Evolutionary conservation across 1,140 invertebrate genomes (phyloP).

Genomic region (Aphelinus atriplicis): DNA sequence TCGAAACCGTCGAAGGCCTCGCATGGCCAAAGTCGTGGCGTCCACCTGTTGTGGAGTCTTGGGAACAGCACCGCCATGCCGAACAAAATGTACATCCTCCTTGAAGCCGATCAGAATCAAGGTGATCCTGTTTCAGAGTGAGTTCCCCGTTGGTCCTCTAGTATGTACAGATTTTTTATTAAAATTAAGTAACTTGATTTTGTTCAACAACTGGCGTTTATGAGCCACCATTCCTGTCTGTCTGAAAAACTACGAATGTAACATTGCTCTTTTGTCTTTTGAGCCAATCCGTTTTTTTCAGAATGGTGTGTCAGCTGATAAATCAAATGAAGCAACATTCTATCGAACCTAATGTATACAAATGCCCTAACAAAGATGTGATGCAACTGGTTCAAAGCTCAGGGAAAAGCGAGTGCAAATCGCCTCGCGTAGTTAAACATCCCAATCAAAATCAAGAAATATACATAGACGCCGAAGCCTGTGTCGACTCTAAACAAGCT

Average conservation of each 20-base stretch:
- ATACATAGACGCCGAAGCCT: background rate
- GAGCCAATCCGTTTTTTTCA: background rate
- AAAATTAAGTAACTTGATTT: too few species aligned
- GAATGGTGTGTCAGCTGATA: constrained; percentile 13
- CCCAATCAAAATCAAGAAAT: too few species aligned
- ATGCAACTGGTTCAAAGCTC: background rate
- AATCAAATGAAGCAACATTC: background rate
- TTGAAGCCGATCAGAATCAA: constrained; percentile 38
- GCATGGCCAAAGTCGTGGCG: constrained; percentile 11
- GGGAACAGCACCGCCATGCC: constrained; percentile 3
- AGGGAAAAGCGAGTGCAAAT: background rate
- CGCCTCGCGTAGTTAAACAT: background rate
- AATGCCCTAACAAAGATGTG: too few species aligned
- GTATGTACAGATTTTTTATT: too few species aligned
- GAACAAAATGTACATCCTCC: constrained; percentile 41
- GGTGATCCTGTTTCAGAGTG: constrained; percentile 46
- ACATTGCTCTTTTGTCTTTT: too few species aligned
- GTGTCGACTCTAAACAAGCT: constrained; percentile 4
- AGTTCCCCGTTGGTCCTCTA: too few species aligned
- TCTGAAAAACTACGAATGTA: too few species aligned
- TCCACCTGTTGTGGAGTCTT: constrained; percentile 47
- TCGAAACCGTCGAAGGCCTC: constrained; percentile 53
- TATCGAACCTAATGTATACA: too few species aligned
- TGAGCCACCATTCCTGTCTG: too few species aligned
- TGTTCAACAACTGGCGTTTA: too few species aligned